phyloP scores from a whole-genome alignment of 2,888 invertebrate genomes.

The Drosophila mettleri region DNA sequence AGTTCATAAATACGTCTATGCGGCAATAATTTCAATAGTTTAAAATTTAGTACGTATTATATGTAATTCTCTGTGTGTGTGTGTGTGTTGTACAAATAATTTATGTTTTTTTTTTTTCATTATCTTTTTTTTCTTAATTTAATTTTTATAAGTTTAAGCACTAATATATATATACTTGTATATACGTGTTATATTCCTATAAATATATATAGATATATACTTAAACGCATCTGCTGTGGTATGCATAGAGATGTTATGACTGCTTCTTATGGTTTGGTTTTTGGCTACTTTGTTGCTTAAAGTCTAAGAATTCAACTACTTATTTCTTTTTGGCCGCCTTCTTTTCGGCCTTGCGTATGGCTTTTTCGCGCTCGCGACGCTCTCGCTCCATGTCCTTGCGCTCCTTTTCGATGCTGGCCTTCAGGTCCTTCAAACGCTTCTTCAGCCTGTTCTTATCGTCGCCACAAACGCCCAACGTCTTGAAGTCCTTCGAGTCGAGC shows the following conservation, averaged over 20 bases:
- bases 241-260: conserved; percentile 58
- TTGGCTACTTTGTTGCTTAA: conserved; percentile 74
- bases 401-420: conserved; percentile 90
- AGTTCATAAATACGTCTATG: conserved; percentile 54
- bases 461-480: conserved; percentile 91
- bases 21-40: conserved; percentile 66
- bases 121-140: conserved; percentile 18
- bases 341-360: conserved; percentile 94
- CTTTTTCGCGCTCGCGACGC: conserved; percentile 92
- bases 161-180: conserved; percentile 44
- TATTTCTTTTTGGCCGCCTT: conserved; percentile 89
- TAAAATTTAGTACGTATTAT: conserved; percentile 74
- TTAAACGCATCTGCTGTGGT: conserved; percentile 44
- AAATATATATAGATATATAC: conserved; percentile 34
- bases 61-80: conserved; percentile 1
- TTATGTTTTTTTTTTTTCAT: conserved; percentile 26
- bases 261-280: conserved; percentile 72
- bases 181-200: conserved; percentile 28
- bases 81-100: conserved; percentile 63
- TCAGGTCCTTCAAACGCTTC: conserved; percentile 93
- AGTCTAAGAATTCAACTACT: conserved; percentile 77
- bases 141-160: conserved; percentile 27
- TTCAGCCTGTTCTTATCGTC: conserved; percentile 94
- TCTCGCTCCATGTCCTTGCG: conserved; percentile 93
- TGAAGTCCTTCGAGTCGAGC: conserved; percentile 96